A percentile compares a stretch with the other conserved stretches of the same genome.
Evolutionary conservation across 2,113 vertebrate species (phyloP).

Genomic region (Spilogale gracilis): DNA sequence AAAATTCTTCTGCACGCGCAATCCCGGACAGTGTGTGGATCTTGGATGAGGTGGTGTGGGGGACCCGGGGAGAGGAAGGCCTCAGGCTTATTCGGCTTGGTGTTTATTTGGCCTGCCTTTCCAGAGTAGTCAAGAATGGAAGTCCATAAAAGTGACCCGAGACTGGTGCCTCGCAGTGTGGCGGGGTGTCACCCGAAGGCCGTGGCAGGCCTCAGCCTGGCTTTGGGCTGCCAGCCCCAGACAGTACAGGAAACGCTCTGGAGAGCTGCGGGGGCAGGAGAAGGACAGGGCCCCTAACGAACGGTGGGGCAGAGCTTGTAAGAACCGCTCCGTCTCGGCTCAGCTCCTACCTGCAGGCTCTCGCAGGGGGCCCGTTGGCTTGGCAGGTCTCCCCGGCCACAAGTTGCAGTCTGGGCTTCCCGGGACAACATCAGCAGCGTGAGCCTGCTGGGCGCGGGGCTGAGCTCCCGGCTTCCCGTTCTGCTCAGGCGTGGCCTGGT

Average conservation of each 20-base stretch:
- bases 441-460: background rate
- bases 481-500: background rate
- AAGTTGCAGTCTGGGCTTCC: background rate
- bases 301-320: background rate
- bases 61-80: conserved; percentile 88
- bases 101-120: conserved; percentile 92
- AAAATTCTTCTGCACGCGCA: conserved; percentile 92
- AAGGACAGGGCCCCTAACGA: background rate
- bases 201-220: background rate
- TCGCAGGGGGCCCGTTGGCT: background rate
- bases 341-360: background rate
- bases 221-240: background rate
- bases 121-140: conserved; percentile 89
- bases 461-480: background rate
- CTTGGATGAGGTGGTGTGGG: conserved; percentile 89
- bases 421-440: background rate
- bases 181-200: conserved; percentile 84
- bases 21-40: conserved; percentile 91
- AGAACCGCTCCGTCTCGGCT: background rate
- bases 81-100: conserved; percentile 79
- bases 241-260: background rate
- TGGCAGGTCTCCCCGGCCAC: background rate
- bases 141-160: conserved; percentile 92
- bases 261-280: rapidly evolving
- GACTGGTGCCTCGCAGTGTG: conserved; percentile 86